These are phyloP conservation scores for Zoanthus solanderi DNA, from an alignment of 92 coral and sea anemone species.

Conservation along the genomic window DNA sequence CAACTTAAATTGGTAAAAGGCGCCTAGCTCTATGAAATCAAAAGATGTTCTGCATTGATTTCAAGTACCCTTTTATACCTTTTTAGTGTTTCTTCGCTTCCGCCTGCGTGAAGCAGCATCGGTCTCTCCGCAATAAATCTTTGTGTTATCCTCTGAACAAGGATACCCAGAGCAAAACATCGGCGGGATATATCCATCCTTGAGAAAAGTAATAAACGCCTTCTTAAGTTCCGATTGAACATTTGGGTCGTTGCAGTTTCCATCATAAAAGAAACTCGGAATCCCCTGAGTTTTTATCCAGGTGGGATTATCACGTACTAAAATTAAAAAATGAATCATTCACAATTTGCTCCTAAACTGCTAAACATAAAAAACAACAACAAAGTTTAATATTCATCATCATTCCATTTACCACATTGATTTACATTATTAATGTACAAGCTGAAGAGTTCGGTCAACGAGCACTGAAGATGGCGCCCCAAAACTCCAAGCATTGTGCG, in stretches of 20 bases:
- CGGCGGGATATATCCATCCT: conserved; percentile 53
- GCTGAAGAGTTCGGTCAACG: too few relatives aligned
- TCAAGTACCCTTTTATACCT: conserved; percentile 24
- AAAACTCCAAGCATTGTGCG: too few relatives aligned
- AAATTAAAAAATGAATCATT: not conserved
- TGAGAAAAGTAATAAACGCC: conserved; percentile 33
- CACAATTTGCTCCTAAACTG: too few relatives aligned
- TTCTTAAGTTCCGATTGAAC: conserved; percentile 52
- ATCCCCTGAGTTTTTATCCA: not conserved
- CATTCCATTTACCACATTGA: too few relatives aligned
- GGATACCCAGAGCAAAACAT: conserved; percentile 44
- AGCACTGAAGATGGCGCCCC: too few relatives aligned
- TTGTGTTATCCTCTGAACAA: conserved; percentile 10
- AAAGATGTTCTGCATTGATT: too few relatives aligned
- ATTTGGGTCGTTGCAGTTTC: conserved; percentile 83
- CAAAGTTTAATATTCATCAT: too few relatives aligned
- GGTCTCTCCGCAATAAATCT: conserved; percentile 71
- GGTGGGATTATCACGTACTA: conserved; percentile 70
- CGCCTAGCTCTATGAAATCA: too few relatives aligned
- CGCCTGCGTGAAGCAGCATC: conserved; percentile 62
- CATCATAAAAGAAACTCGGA: conserved; percentile 67
- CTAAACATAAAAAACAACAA: too few relatives aligned
- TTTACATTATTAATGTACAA: too few relatives aligned
- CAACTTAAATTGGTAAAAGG: too few relatives aligned
- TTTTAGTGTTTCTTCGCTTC: conserved; percentile 54